phyloP scores from a whole-genome alignment of 1,140 invertebrate genomes.

The Hycleus cichorii region DNA sequence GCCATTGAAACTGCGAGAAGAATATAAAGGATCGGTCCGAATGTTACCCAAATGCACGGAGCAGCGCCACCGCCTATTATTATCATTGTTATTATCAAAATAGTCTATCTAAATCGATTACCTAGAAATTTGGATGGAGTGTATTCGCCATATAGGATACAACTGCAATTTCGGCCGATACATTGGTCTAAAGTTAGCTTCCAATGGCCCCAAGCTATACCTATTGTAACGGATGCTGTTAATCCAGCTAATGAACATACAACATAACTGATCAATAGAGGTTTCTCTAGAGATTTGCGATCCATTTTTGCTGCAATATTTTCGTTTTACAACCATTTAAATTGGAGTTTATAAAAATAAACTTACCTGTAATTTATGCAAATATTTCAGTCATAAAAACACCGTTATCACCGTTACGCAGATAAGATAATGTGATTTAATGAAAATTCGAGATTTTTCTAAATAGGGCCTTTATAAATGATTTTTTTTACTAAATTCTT shows the following conservation, averaged over 20 bases:
- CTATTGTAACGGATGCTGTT: slow-evolving; percentile 40
- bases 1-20: slow-evolving; percentile 41
- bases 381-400: too few relatives aligned
- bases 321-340: too few relatives aligned
- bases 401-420: too few relatives aligned
- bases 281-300: slow-evolving; percentile 35
- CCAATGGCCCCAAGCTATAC: slow-evolving; percentile 50
- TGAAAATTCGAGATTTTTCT: too few relatives aligned
- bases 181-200: slow-evolving; percentile 46
- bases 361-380: too few relatives aligned
- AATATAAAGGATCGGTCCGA: slow-evolving; percentile 42
- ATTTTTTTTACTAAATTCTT: too few relatives aligned
- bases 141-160: slow-evolving; percentile 47
- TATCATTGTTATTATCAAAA: too few relatives aligned
- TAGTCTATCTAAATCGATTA: slow-evolving; percentile 7
- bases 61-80: slow-evolving; percentile 42
- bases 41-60: slow-evolving; percentile 46
- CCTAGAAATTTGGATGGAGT: slow-evolving; percentile 44
- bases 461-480: too few relatives aligned
- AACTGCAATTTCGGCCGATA: slow-evolving; percentile 46
- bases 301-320: slow-evolving; percentile 16
- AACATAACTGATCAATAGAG: slow-evolving; percentile 40
- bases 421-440: too few relatives aligned
- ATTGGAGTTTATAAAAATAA: too few relatives aligned
- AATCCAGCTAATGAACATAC: slow-evolving; percentile 37